Evolutionary conservation across 2,888 invertebrate species (phyloP), one percentile per base, ranked within the genome.

Genomic region (Stramonita haemastoma): DNA sequence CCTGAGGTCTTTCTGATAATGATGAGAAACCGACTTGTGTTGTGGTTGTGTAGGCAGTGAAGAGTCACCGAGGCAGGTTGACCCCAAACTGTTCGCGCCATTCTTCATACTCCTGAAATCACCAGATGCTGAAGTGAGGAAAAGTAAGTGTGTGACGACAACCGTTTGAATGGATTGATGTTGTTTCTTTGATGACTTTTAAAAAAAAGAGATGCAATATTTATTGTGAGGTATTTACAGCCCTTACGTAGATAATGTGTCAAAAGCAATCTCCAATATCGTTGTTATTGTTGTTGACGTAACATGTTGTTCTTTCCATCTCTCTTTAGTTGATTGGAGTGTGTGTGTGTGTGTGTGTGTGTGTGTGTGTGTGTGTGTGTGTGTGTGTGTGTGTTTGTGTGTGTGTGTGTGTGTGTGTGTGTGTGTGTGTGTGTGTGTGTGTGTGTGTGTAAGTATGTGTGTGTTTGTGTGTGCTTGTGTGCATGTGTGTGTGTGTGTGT

Each of bases 61-160:
- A 46, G 46, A 46, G 8, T 46, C 46, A 46, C 46, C 46, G 46
- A 46, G 91, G 79, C 90, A 92, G 32, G 93, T 95, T 46, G 94
- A 95, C 91, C 93, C 94, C 17, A 93, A 92, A 57, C 93, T 94
- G 93, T 94, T 95, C 87, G 88, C 90, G n/a, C 94, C 95, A 11
- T 95, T 95, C 88, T 87, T 94, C 66, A 89, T 89, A 6, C 90
- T 95, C 46, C 91, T 94, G 15, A 90, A 91, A 15, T 81, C 86
- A 56, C 88, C 90, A 2, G 87, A 93, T 46, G 81, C 87, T 11
- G 86, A 90, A 22, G 91, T 93, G 32, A 93, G 93, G 87, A 89
- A 87, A 92, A 92, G 94, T 94, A 89, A 91, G 92, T 88, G n/a
- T 79, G 46, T 2, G 46, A 5, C 8, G 46, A 46, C 8, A 2